These are phyloP conservation scores for Micromesistius poutassou DNA, from an alignment of 2,797 vertebrate genomes.

Conservation along the genomic window DNA sequence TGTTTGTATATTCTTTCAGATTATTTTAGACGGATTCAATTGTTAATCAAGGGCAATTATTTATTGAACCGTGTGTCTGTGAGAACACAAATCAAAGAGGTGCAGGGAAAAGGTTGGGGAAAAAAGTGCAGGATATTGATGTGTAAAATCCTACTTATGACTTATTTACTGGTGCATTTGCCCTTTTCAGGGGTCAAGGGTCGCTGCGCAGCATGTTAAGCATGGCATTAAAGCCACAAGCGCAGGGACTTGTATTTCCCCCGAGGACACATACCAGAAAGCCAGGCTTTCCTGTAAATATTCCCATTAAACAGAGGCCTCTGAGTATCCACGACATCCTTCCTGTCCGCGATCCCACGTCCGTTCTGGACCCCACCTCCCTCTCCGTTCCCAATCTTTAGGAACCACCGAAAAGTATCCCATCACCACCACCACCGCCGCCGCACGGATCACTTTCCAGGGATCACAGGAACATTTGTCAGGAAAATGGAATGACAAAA, in stretches of 20 bases:
- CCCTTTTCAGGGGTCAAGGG: not conserved
- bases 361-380: constrained; percentile 57
- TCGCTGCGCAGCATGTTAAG: not conserved
- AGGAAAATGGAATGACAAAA: constrained; percentile 80
- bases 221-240: not conserved
- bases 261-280: not conserved
- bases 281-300: not conserved
- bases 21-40: too few relatives aligned
- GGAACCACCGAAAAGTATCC: constrained; percentile 69
- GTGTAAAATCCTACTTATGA: not conserved
- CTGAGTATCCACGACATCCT: constrained; percentile 46
- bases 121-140: too few relatives aligned
- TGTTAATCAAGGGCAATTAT: too few relatives aligned
- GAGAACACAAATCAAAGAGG: too few relatives aligned
- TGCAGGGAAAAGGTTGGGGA: too few relatives aligned
- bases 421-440: constrained; percentile 51
- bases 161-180: not conserved
- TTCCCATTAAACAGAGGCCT: constrained; percentile 3
- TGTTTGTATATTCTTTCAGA: too few relatives aligned
- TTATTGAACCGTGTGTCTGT: too few relatives aligned
- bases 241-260: not conserved
- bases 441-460: constrained; percentile 72
- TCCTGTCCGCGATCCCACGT: constrained; percentile 58
- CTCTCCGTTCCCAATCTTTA: constrained; percentile 35
- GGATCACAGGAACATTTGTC: constrained; percentile 78